A percentile compares a stretch with the other conserved stretches of the same genome.
Conservation (phyloP, 2,888 invertebrate species). For the Agrotis segetum region DNA sequence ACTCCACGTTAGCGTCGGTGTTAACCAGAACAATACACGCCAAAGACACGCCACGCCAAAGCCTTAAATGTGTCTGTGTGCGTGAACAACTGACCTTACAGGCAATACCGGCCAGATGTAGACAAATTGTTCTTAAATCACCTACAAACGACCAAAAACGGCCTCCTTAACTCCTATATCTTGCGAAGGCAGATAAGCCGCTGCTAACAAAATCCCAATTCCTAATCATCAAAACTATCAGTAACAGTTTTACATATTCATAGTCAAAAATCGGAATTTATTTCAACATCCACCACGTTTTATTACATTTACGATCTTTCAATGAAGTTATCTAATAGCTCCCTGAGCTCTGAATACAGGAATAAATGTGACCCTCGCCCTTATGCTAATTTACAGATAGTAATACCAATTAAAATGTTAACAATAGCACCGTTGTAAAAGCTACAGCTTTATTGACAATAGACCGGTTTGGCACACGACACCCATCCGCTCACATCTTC, state of each 20-base stretch:
- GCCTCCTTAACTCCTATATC: constrained; percentile 35
- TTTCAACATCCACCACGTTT: constrained; percentile 37
- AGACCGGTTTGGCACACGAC: constrained; percentile 85
- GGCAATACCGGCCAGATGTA: not conserved
- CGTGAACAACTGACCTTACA: not conserved
- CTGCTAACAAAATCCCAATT: constrained; percentile 41
- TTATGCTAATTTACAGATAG: constrained; percentile 78
- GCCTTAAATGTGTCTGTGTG: too few relatives aligned
- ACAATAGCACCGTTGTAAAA: constrained; percentile 79
- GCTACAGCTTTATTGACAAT: constrained; percentile 78
- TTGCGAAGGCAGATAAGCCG: constrained; percentile 56
- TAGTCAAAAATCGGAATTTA: constrained; percentile 38
- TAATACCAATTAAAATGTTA: constrained; percentile 87
- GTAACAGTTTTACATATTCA: constrained; percentile 58
- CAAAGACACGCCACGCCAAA: too few relatives aligned
- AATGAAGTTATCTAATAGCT: constrained; percentile 58
- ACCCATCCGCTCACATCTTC: constrained; percentile 64
- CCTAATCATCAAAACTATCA: constrained; percentile 51
- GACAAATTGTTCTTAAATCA: not conserved
- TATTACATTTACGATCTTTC: constrained; percentile 50
- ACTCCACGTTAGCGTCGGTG: too few relatives aligned
- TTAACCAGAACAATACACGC: too few relatives aligned
- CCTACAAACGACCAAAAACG: constrained; percentile 24
- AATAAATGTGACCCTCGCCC: constrained; percentile 74
- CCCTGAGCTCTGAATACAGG: constrained; percentile 63